Evolutionary conservation across 2,888 invertebrate species (phyloP), one percentile per base, ranked within the genome.

Genomic region (Machimus rusticus): DNA sequence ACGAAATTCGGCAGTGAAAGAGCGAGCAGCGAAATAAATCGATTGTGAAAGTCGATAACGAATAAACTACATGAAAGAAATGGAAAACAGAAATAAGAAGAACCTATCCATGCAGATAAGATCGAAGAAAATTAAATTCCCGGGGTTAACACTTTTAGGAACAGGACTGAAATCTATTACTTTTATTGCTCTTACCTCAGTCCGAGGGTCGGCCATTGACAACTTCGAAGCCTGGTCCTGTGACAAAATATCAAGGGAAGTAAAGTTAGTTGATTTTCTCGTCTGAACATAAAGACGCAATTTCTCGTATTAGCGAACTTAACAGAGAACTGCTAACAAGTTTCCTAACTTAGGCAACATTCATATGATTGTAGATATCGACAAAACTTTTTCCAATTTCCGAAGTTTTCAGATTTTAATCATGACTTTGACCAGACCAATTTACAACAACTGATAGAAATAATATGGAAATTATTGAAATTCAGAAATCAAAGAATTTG

Each of bases 71-170:
- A 81, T 81, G 81, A 81, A 81, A 81, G 81, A 81, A 81, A 81
- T 81, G 81, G 81, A 81, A 81, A 81, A 55, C 81, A 55, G 81
- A 81, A 81, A 81, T 81, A 51, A 81, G 34, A 31, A 34, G 31
- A 81, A 81, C 81, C 81, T 81, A 81, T 31, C 57, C 81, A 81
- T 81, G 81, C 81, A 81, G 81, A 81, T 81, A 81, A 81, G 57
- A 81, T 81, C 81, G 81, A 55, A 55, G 81, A 81, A 81, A 81
- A 81, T 81, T 81, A 81, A 81, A 81, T 81, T 81, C 81, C 81
- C 81, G 57, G 81, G 81, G 81, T 81, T 55, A 81, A 81, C 81
- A 81, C 81, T 81, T 81, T 81, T 81, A 23, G 79, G 43, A 79
- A 28, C 34, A 81, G 55, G 55, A 43, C 51, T 81, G 81, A 81